phyloP scores from a whole-genome alignment of 2,888 invertebrate species.

The Phanerotoma sp. region DNA sequence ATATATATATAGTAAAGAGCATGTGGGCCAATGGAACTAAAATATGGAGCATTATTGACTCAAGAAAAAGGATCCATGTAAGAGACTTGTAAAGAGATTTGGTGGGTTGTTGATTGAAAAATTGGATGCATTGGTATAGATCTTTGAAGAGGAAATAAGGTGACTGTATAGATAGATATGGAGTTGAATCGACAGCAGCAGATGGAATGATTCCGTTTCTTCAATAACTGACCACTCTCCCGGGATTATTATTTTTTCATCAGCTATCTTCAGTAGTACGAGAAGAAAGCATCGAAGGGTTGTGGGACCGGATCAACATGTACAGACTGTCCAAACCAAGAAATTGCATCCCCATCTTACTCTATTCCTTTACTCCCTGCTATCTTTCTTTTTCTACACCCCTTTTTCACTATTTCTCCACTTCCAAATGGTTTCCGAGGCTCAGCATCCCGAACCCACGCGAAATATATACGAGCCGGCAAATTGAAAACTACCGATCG shows the following conservation, averaged over 20 bases:
- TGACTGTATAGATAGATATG: conserved; percentile 4
- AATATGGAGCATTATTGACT: neutral
- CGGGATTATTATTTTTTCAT: conserved; percentile 57
- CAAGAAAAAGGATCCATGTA: neutral
- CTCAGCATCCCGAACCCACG: conserved; percentile 31
- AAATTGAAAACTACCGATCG: conserved; percentile 57
- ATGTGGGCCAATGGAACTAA: too few species aligned
- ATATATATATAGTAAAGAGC: too few species aligned
- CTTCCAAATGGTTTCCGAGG: conserved; percentile 28
- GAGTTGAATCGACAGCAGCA: conserved; percentile 27
- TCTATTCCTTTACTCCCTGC: neutral
- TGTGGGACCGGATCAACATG: conserved; percentile 22
- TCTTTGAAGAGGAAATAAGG: conserved; percentile 5
- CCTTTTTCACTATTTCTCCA: conserved; percentile 9
- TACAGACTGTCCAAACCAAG: conserved; percentile 43
- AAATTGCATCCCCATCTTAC: conserved; percentile 49
- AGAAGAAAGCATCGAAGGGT: neutral
- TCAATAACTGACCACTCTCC: conserved; percentile 51
- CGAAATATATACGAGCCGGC: conserved; percentile 56
- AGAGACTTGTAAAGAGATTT: neutral
- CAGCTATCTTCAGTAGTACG: conserved; percentile 34
- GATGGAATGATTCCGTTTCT: conserved; percentile 46
- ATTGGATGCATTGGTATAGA: conserved; percentile 1
- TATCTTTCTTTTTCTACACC: conserved; percentile 1
- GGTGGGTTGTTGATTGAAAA: neutral